Conservation (phyloP, 1,140 invertebrate species). For the Thalassaphorura encarpata region DNA sequence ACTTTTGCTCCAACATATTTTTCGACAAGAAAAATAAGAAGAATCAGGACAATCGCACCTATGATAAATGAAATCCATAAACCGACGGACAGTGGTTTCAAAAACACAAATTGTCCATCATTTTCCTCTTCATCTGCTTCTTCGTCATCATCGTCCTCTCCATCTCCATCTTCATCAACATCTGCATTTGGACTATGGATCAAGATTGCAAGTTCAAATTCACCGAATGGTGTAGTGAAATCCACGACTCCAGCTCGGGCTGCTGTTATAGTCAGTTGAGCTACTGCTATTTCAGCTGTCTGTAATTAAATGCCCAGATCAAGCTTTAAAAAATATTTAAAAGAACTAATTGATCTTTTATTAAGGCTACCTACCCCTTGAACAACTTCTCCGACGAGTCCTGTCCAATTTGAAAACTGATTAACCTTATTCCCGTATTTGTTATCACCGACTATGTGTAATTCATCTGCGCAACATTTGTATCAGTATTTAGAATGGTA, state of each 20-base stretch:
- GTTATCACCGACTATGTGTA: too few relatives aligned
- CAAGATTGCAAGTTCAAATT: constrained; percentile 55
- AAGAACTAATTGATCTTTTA: too few relatives aligned
- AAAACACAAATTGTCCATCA: not conserved
- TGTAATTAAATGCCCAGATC: too few relatives aligned
- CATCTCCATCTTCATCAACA: too few relatives aligned
- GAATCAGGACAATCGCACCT: not conserved
- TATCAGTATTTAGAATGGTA: too few relatives aligned
- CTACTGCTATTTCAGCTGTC: constrained; percentile 36
- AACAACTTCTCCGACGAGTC: too few relatives aligned
- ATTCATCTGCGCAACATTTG: too few relatives aligned
- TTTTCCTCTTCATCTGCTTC: constrained; percentile 6
- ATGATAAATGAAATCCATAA: not conserved
- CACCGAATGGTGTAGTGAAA: constrained; percentile 55
- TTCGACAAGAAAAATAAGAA: constrained; percentile 13
- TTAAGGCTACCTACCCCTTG: too few relatives aligned
- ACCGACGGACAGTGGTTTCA: constrained; percentile 3
- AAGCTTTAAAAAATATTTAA: too few relatives aligned
- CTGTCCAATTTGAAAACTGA: too few relatives aligned
- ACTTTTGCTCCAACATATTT: not conserved
- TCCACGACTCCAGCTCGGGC: constrained; percentile 52
- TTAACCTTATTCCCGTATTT: too few relatives aligned
- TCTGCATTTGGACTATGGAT: constrained; percentile 52
- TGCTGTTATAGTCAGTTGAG: constrained; percentile 52
- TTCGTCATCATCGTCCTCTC: too few relatives aligned